Evolutionary conservation across 2,888 invertebrate species (phyloP).

Genomic region (Cerastoderma edule): DNA sequence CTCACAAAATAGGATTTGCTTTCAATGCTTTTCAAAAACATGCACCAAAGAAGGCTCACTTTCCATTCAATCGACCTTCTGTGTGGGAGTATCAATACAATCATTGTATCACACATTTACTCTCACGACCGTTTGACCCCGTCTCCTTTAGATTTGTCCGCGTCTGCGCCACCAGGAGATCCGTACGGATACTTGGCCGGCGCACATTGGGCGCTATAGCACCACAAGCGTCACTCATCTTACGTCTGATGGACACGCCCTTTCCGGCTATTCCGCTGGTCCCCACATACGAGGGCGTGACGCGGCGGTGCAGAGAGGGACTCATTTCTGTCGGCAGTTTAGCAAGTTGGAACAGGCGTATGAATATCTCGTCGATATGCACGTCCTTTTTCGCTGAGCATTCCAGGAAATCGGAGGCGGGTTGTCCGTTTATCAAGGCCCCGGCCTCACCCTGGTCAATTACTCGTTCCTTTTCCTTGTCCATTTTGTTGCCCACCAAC

Average conservation of each 20-base stretch:
- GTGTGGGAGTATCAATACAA: no score
- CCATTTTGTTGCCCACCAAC: constrained; percentile 94
- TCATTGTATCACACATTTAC: constrained; percentile 70
- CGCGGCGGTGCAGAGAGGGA: constrained; percentile 91
- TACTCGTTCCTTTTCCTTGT: constrained; percentile 89
- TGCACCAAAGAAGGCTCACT: no score
- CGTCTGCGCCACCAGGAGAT: constrained; percentile 93
- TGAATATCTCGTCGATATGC: constrained; percentile 93
- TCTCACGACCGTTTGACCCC: constrained; percentile 49
- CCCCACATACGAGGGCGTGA: constrained; percentile 85
- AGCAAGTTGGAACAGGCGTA: constrained; percentile 92
- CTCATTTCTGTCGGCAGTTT: constrained; percentile 95
- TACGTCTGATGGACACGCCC: constrained; percentile 90
- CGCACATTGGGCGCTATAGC: constrained; percentile 95
- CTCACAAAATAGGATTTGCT: no score
- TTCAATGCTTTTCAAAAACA: no score
- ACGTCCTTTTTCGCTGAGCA: constrained; percentile 92
- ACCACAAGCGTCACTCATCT: constrained; percentile 94
- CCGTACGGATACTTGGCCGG: constrained; percentile 93
- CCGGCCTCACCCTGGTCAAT: constrained; percentile 91
- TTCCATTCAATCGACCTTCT: no score
- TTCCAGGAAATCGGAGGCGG: constrained; percentile 92
- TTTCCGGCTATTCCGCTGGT: constrained; percentile 59
- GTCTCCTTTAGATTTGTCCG: constrained; percentile 61
- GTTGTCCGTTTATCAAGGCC: constrained; percentile 91